Evolutionary conservation across 2,888 invertebrate genomes (phyloP), one percentile per base, ranked within the genome.

Genomic region (Hypsopygia costalis): DNA sequence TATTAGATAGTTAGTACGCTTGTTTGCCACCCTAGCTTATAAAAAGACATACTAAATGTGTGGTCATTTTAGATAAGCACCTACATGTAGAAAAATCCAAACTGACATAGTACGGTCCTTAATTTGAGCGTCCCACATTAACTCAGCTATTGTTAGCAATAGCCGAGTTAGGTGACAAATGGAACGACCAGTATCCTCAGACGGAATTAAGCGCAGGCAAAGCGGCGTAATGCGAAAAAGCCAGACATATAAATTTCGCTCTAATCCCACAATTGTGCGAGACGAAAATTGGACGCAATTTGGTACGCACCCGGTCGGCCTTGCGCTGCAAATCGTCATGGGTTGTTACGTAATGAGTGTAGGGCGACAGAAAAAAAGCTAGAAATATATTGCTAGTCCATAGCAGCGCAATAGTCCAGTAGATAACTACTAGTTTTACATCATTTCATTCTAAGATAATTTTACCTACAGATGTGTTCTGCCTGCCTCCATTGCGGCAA

Each of bases 231-330:
- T 83, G 85, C 75, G 82, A 82, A 85, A 86, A 82, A 81, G 81
- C 81, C 83, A 86, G 86, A 86, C 86, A 58, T 74, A 86, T 87
- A 85, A 87, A 86, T 87, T 86, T 71, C 50, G 56, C 66, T 68
- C 69, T 86, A 86, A 86, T 82, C 85, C 85, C 67, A 63, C 80
- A 71, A 80, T 77, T 79, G 81, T 81, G 76, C 70, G 76, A 64
- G 75, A 73, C 79, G 72, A 69, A 80, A 83, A 82, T 82, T 81
- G 82, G 75, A 73, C 66, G 73, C 72, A 69, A 78, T 81, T 81
- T 68, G 49, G 73, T 72, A 79, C 69, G 69, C 70, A 76, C 62
- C 70, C 62, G 61, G 16, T 64, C 56, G 60, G 62, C 65, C 67
- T 80, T 73, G 62, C 72, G 69, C 66, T 62, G 71, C 73, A 78